phyloP scores from a whole-genome alignment of 2,888 invertebrate genomes.

The Dolomedes plantarius region DNA sequence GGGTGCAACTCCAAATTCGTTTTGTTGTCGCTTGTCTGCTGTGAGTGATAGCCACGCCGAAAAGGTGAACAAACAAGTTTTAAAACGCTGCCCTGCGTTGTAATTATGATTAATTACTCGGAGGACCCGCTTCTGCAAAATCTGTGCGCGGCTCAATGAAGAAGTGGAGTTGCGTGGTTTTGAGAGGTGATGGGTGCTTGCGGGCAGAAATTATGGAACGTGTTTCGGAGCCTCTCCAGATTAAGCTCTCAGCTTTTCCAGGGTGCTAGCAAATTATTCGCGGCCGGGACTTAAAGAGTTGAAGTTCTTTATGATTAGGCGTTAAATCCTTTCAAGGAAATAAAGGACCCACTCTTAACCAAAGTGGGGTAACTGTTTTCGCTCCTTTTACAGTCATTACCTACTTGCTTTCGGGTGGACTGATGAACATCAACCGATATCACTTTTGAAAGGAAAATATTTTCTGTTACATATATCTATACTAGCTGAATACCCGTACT shows the following conservation, averaged over 20 bases:
- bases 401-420: too few relatives aligned
- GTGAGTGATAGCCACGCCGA: slow-evolving; percentile 46
- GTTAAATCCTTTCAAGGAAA: too few relatives aligned
- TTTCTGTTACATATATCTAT: too few relatives aligned
- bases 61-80: slow-evolving; percentile 58
- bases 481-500: too few relatives aligned
- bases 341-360: too few relatives aligned
- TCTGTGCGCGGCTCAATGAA: not conserved
- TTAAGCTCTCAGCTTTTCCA: not conserved
- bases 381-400: too few relatives aligned
- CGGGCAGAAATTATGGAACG: not conserved
- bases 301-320: too few relatives aligned
- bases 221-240: not conserved
- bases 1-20: not conserved
- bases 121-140: not conserved
- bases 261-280: too few relatives aligned
- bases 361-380: too few relatives aligned
- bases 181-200: not conserved
- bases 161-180: not conserved
- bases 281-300: too few relatives aligned
- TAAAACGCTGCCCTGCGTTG: slow-evolving; percentile 38
- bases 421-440: too few relatives aligned
- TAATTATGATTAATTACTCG: slow-evolving; percentile 67
- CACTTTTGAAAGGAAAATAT: too few relatives aligned
- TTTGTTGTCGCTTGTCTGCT: slow-evolving; percentile 35